phyloP scores from a whole-genome alignment of 2,888 invertebrate species.

The Lysandra bellargus region DNA sequence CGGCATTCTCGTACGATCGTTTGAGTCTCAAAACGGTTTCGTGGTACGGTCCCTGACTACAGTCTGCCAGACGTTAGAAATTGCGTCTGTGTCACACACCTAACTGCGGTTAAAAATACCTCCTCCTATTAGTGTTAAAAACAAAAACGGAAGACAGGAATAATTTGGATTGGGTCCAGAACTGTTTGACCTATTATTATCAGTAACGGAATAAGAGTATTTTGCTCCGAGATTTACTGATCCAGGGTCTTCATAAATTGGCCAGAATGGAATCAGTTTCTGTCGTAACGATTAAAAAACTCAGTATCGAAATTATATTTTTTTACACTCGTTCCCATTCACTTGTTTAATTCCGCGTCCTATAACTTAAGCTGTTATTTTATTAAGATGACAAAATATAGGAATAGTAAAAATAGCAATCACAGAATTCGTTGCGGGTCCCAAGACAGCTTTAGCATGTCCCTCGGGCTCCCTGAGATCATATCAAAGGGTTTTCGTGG shows the following conservation, averaged over 20 bases:
- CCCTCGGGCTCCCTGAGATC: no score
- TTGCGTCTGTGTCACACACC: background rate
- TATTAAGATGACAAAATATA: no score
- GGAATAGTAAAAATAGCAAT: no score
- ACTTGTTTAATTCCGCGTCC: no score
- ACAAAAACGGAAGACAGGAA: conserved; percentile 10
- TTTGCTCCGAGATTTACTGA: background rate
- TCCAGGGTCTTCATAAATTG: background rate
- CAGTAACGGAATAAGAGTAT: background rate
- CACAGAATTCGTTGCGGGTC: no score
- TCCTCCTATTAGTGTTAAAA: background rate
- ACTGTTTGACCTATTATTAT: conserved; percentile 1
- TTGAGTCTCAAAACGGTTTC: no score
- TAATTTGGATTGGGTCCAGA: conserved; percentile 7
- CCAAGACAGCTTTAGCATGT: no score
- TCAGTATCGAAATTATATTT: no score
- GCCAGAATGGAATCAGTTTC: background rate
- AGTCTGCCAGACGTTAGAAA: background rate
- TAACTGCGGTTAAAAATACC: conserved; percentile 1
- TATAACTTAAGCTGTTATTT: no score
- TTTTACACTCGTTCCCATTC: no score
- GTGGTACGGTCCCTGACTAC: background rate
- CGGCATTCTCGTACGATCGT: no score
- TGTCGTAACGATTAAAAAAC: background rate
- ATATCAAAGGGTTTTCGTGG: no score